A percentile compares a stretch with the other conserved stretches of the same genome.
These are phyloP conservation scores for Thera obeliscata DNA, from an alignment of 2,888 invertebrate genomes.

Conservation along the genomic window DNA sequence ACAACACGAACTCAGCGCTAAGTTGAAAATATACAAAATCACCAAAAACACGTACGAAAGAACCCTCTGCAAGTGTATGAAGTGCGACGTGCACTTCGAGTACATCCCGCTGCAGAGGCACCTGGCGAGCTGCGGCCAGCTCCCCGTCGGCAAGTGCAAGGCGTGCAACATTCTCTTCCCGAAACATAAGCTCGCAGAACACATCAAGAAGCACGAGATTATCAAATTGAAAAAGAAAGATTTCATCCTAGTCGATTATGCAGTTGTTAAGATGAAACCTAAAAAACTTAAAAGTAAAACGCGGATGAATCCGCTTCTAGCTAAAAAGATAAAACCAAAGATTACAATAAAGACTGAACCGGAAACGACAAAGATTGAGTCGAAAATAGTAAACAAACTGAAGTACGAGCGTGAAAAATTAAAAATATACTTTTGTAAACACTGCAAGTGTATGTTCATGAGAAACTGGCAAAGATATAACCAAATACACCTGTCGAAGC, in stretches of 20 bases:
- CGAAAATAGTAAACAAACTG: slow-evolving; percentile 18
- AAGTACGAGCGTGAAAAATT: slow-evolving; percentile 16
- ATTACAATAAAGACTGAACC: slow-evolving; percentile 5
- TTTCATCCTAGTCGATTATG: slow-evolving; percentile 30
- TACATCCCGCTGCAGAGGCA: slow-evolving; percentile 51
- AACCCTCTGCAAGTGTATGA: slow-evolving; percentile 51
- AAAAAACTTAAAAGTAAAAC: slow-evolving; percentile 13
- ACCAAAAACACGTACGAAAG: slow-evolving; percentile 42
- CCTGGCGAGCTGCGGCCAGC: slow-evolving; percentile 33
- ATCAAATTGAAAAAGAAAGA: slow-evolving; percentile 34
- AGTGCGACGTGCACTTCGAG: slow-evolving; percentile 53
- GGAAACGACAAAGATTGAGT: neutral
- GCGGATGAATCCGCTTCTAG: neutral
- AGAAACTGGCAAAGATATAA: neutral
- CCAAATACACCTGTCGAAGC: slow-evolving; percentile 28
- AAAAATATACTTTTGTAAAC: slow-evolving; percentile 33
- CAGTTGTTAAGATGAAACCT: slow-evolving; percentile 8
- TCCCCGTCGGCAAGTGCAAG: slow-evolving; percentile 36
- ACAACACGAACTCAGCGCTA: slow-evolving; percentile 52
- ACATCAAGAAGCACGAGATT: slow-evolving; percentile 21
- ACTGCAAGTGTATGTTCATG: slow-evolving; percentile 33
- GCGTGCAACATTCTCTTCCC: slow-evolving; percentile 43
- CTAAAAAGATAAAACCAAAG: neutral
- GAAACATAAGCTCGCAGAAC: slow-evolving; percentile 5
- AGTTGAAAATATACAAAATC: slow-evolving; percentile 50